Evolutionary conservation across 2,113 vertebrate species (phyloP).

Genomic region (Elgaria multicarinata): DNA sequence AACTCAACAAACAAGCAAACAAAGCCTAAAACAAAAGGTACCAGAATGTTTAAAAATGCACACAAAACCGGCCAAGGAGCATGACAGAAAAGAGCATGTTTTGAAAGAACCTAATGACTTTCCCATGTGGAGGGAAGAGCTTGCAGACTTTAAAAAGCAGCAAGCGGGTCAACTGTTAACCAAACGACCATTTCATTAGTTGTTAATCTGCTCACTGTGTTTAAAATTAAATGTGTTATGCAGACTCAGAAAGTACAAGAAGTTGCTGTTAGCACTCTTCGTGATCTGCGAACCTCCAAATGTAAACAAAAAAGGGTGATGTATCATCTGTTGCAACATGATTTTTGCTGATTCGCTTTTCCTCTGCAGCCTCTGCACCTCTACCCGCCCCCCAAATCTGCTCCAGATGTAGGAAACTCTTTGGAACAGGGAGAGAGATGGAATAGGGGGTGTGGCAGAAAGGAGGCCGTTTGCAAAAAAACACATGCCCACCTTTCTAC

Average conservation of each 20-base stretch:
- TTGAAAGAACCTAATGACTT: background rate
- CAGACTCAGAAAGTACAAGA: background rate
- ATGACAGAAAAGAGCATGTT: background rate
- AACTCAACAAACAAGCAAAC: background rate
- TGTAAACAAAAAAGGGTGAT: background rate
- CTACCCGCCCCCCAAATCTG: too few species aligned
- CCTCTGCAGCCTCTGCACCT: too few species aligned
- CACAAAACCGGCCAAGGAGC: background rate
- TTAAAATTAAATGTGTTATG: background rate
- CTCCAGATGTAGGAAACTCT: too few species aligned
- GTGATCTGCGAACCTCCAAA: background rate
- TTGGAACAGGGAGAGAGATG: too few species aligned
- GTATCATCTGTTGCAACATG: background rate
- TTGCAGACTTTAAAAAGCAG: background rate
- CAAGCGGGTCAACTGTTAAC: too few species aligned
- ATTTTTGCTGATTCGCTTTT: too few species aligned
- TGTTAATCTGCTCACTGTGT: background rate
- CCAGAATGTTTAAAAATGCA: background rate
- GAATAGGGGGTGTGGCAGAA: too few species aligned
- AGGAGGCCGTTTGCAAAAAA: background rate
- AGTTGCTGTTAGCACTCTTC: background rate
- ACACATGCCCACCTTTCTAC: too few species aligned
- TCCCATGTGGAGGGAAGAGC: background rate
- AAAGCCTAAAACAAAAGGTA: background rate
- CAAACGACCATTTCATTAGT: background rate